Base-by-base conservation (phyloP, 2,113 vertebrate species). In the Parus major region DNA sequence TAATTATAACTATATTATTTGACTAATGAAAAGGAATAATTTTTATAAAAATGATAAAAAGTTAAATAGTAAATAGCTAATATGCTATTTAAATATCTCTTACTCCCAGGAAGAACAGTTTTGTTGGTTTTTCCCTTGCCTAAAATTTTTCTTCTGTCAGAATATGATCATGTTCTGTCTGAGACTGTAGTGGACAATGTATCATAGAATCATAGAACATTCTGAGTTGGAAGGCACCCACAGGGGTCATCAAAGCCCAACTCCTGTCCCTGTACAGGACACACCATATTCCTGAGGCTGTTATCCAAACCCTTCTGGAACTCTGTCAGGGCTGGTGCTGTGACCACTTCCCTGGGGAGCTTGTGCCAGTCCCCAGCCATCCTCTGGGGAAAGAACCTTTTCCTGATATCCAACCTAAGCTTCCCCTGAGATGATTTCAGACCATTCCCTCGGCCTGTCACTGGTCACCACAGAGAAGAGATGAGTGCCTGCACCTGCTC, bases 391-490 rank as follows among this genome's bases (percentile, higher is more conserved):
- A 75, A 65, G 15, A 57, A 42, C 5, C 14, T 36, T 27, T 35
- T 22, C 36, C 17, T 36, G 3, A 4, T 50, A 20, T 16, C 5
- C 24, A 46, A 11, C 46, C 12, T n/a, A 53, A 60, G 46, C 18
- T 8, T 60, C 14, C 36, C 33, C 22, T 39, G 46, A 60, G 14
- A 10, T 15, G 33, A 1, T 39, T n/a, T 53, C 28, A 7, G 0
- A 1, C 8, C 11, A 4, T 18, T 53, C 18, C 18, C 1, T 2
- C 1, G 24, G 10, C 15, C 35, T 77, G 46, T 27, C 36, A 21
- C 44, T 42, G 41, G 3, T 3, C 7, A 31, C 36, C 22, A 33
- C 22, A 36, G 5, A 36, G 36, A 3, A 53, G 22, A 46, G 27
- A 27, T 23, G n/a, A 46, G 33, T 61, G 11, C 2, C 72, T 46